Evolutionary conservation across 2,797 vertebrate species (phyloP), one percentile per base, ranked within the genome.

Genomic region (Setipinna tenuifilis): DNA sequence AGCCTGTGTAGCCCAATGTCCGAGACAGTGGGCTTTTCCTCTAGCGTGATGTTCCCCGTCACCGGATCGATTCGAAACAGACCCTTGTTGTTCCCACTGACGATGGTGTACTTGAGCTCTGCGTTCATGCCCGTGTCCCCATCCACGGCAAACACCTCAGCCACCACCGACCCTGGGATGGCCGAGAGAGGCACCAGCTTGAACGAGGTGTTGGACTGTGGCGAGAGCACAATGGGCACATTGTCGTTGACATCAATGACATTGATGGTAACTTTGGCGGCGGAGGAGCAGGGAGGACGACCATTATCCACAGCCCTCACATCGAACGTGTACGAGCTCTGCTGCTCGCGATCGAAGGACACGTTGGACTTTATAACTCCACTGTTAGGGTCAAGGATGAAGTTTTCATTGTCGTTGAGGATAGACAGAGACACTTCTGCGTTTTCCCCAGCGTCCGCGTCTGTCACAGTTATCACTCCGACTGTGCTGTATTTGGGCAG

Each of bases 191-290:
- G 98, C 81, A 99, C 98, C 23, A 99, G 94, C 91, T 98, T 99
- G 92, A 99, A 99, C 2, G 98, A 99, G n/a, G 97, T 97, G 90
- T 99, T 99, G 57, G 98, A 99, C 78, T 97, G 97, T 6, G 98
- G 98, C 71, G 94, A 99, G 88, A 99, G 98, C 90, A 99, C 98
- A 31, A 99, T 96, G 0, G 98, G 98, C 62, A 96, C 98, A 90
- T 99, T 99, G 93, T 99, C 98, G 0, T 99, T 99, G 87, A 99
- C 98, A 87, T 99, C 98, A 86, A 99, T 99, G 91, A 99, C 97
- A 11, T 99, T 99, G 93, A 99, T 99, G 68, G 98, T 99, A 86
- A 99, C 98, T 95, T 99, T 99, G 0, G 98, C 98, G 0, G 97
- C 98, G 11, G 98, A 99, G 85, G 98, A 99, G 68, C 97, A 97